Base-by-base conservation (phyloP, 2,888 invertebrate species). In the Orchestes rusci region DNA sequence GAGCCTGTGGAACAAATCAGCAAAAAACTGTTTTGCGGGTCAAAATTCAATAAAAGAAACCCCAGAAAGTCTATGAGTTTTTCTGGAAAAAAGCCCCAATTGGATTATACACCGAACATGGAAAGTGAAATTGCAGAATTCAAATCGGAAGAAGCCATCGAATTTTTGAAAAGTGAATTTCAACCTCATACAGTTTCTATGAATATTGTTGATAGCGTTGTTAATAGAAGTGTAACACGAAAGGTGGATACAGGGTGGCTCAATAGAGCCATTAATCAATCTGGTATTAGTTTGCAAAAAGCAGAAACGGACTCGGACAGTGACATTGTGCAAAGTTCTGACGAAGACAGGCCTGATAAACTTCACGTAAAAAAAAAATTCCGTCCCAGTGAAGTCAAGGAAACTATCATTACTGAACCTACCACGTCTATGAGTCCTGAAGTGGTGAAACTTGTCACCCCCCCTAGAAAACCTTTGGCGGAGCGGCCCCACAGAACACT, bases 51-150 rank as follows among this genome's bases (percentile, higher is more conserved):
- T 3, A 42, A 42, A 19, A 73, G 87, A 56, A 87, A 88, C 69
- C 87, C 88, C 1, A 74, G 86, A 56, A 89, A 88, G 64, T 75
- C 77, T 0, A 55, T 76, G 3, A 73, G 75, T 16, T 56, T 68
- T 35, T 54, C 59, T 1, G 57, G 57, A 23, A 57, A 51, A 42
- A 56, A 43, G 23, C 66, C 66, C 18, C 59, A 60, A 37, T 55
- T 57, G 12, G 28, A 40, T 18, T 35, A 53, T 13, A 19, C 41
- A 8, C 15, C 27, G 12, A 8, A 34, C n/a, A n/a, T n/a, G n/a
- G n/a, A n/a, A n/a, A n/a, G n/a, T n/a, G n/a, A n/a, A n/a, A n/a
- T n/a, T n/a, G n/a, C n/a, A n/a, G 41, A 46, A 15, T 57, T 57
- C 47, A 45, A 47, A 19, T 55, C 52, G n/a, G 56, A 58, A 42